Percentiles rank a stretch among this genome's conserved stretches.
These are phyloP conservation scores for Ammodytes marinus DNA, from an alignment of 2,113 vertebrate genomes.

Conservation along the genomic window DNA sequence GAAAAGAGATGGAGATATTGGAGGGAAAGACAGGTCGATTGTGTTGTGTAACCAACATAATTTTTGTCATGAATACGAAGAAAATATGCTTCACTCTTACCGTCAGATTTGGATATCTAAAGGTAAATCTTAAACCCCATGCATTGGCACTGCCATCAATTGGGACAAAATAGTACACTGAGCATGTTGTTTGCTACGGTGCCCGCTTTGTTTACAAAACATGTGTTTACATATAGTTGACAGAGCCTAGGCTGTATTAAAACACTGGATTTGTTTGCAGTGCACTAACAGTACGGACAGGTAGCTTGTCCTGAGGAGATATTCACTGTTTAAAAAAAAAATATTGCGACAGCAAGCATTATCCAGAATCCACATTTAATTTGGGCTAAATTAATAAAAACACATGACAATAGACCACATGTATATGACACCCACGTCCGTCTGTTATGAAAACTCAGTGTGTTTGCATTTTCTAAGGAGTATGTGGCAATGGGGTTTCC, in stretches of 20 bases:
- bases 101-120: too few relatives aligned
- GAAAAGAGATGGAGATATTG: neutral
- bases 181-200: neutral
- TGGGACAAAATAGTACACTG: neutral
- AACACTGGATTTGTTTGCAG: too few relatives aligned
- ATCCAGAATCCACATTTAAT: too few relatives aligned
- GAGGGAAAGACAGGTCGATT: neutral
- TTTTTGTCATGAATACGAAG: neutral
- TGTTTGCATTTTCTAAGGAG: slow-evolving; percentile 22
- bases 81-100: neutral
- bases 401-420: neutral
- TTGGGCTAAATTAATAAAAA: neutral
- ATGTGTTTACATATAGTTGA: too few relatives aligned
- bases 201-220: too few relatives aligned
- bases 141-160: neutral
- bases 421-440: neutral
- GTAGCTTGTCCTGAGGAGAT: too few relatives aligned
- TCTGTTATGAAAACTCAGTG: neutral
- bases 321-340: too few relatives aligned
- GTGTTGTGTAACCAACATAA: neutral
- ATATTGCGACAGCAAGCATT: too few relatives aligned
- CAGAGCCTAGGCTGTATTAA: too few relatives aligned
- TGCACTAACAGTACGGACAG: too few relatives aligned
- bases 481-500: slow-evolving; percentile 5
- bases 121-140: neutral